phyloP scores from a whole-genome alignment of 2,113 vertebrate genomes.

The Amia ocellicauda region DNA sequence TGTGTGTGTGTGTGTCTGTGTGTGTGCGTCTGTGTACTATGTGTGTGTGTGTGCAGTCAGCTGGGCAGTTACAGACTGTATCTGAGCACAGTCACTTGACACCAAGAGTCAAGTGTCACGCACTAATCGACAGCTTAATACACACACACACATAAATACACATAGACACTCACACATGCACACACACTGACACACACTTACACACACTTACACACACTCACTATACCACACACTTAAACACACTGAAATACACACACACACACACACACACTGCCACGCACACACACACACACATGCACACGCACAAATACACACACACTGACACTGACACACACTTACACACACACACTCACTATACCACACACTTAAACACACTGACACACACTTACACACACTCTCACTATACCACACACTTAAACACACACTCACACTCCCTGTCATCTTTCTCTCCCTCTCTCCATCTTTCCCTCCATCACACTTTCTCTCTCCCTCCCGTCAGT shows the following conservation, averaged over 20 bases:
- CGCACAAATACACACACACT: conserved; percentile 8
- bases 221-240: conserved; percentile 4
- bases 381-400: conserved; percentile 13
- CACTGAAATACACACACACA: background rate
- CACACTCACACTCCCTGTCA: background rate
- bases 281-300: too few species aligned
- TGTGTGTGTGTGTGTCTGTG: background rate
- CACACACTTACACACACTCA: conserved; percentile 11
- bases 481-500: too few species aligned
- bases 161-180: background rate
- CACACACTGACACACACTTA: conserved; percentile 12
- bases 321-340: conserved; percentile 18
- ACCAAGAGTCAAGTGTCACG: too few species aligned
- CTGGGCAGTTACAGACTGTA: background rate
- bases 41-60: background rate
- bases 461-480: too few species aligned
- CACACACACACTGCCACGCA: too few species aligned
- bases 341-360: background rate
- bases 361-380: conserved; percentile 16
- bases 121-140: background rate
- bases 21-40: background rate
- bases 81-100: background rate
- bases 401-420: background rate
- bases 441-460: too few species aligned
- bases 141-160: background rate